Evolutionary conservation across 2,888 invertebrate genomes (phyloP).

Genomic region (Tyria jacobaeae): DNA sequence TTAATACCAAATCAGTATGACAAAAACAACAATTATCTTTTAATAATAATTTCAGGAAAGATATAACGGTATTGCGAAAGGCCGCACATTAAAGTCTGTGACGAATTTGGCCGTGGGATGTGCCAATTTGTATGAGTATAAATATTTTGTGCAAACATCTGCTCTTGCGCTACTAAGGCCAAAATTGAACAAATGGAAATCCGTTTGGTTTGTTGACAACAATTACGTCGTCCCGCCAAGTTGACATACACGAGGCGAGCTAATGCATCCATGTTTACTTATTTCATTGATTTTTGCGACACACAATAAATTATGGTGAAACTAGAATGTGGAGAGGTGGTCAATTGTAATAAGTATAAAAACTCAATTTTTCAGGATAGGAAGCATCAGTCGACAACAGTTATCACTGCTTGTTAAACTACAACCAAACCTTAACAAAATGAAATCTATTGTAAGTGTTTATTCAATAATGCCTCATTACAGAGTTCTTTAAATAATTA

Average conservation of each 20-base stretch:
- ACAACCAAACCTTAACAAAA: constrained; percentile 66
- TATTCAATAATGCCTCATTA: constrained; percentile 33
- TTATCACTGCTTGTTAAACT: constrained; percentile 62
- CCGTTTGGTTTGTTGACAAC: constrained; percentile 77
- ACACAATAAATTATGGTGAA: constrained; percentile 74
- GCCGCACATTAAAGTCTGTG: constrained; percentile 21
- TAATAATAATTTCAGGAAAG: constrained; percentile 10
- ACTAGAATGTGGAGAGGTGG: constrained; percentile 78
- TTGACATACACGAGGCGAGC: constrained; percentile 78
- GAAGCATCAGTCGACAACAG: constrained; percentile 73
- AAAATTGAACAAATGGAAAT: constrained; percentile 71
- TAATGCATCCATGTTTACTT: constrained; percentile 83
- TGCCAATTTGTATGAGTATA: constrained; percentile 44
- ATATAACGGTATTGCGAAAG: constrained; percentile 12
- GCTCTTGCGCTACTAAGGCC: constrained; percentile 61
- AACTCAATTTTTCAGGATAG: constrained; percentile 76
- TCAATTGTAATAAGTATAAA: constrained; percentile 75
- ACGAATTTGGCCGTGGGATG: constrained; percentile 35
- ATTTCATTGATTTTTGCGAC: constrained; percentile 83
- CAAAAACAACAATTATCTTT: neutral
- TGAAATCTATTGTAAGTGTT: constrained; percentile 83
- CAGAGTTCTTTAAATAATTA: neutral
- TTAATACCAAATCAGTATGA: constrained; percentile 14
- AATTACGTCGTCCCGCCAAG: constrained; percentile 73
- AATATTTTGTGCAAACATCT: constrained; percentile 50